A percentile compares a stretch with the other conserved stretches of the same genome.
phyloP scores from a whole-genome alignment of 2,113 vertebrate genomes.

The Leucoraja erinaceus region DNA sequence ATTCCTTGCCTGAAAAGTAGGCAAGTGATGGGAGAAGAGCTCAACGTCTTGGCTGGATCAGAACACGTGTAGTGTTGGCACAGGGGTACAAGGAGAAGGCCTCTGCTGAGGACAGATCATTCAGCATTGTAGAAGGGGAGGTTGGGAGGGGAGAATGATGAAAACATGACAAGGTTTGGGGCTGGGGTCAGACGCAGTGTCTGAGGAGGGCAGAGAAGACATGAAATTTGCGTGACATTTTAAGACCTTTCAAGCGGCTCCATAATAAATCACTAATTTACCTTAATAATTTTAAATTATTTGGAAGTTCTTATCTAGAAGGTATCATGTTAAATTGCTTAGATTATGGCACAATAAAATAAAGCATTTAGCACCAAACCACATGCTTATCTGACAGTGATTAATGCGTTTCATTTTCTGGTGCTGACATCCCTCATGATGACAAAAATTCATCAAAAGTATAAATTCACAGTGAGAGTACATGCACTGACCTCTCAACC shows the following conservation, averaged over 20 bases:
- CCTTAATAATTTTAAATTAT: slow-evolving; percentile 25
- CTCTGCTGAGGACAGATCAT: too few species aligned
- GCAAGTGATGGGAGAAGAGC: too few species aligned
- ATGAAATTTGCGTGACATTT: neutral
- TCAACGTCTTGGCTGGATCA: too few species aligned
- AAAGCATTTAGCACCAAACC: neutral
- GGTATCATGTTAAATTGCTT: neutral
- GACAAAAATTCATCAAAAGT: slow-evolving; percentile 7
- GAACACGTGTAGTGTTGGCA: too few species aligned
- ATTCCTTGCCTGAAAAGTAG: too few species aligned
- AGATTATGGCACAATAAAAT: neutral
- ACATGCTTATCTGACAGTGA: neutral
- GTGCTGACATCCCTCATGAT: neutral
- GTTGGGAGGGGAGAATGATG: too few species aligned
- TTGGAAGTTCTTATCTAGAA: neutral
- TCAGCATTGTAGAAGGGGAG: too few species aligned
- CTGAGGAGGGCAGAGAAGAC: neutral
- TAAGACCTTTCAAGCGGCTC: neutral
- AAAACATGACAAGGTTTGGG: too few species aligned
- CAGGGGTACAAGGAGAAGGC: too few species aligned
- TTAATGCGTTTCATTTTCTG: neutral
- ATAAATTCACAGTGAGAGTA: neutral
- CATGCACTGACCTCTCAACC: neutral
- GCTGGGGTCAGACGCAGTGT: too few species aligned
- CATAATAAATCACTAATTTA: neutral